These are phyloP conservation scores for Ahaetulla prasina DNA, from an alignment of 2,113 vertebrate species.

Conservation along the genomic window DNA sequence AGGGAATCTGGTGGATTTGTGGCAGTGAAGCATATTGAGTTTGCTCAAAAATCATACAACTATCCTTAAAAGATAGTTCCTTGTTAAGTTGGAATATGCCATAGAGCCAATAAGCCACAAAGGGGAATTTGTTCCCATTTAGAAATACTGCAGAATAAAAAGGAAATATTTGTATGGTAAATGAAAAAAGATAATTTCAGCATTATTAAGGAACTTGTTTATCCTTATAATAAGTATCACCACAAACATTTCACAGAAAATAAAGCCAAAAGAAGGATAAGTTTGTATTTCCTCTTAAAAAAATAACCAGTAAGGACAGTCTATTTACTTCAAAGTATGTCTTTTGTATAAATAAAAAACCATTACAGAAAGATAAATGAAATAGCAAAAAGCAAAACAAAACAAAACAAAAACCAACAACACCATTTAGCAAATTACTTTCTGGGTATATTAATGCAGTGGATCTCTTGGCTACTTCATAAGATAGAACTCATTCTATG, in stretches of 20 bases:
- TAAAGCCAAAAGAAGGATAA: slow-evolving; percentile 2
- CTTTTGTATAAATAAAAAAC: slow-evolving; percentile 11
- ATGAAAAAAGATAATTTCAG: background rate
- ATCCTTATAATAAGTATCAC: background rate
- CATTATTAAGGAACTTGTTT: background rate
- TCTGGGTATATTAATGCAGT: slow-evolving; percentile 23
- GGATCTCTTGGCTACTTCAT: background rate
- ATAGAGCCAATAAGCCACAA: background rate
- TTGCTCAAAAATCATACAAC: background rate
- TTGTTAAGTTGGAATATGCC: background rate
- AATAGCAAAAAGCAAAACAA: background rate
- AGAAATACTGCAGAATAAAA: background rate
- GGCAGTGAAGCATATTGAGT: background rate
- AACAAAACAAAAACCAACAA: no score
- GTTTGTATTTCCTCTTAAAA: background rate
- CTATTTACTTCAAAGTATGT: background rate
- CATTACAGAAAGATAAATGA: background rate
- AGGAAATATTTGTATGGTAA: background rate
- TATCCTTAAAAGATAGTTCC: background rate
- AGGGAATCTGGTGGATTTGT: background rate
- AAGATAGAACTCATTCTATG: slow-evolving; percentile 26
- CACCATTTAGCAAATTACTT: slow-evolving; percentile 35
- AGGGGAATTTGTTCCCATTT: background rate
- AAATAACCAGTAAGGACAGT: background rate
- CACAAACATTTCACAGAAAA: slow-evolving; percentile 4